Conservation (phyloP, 2,888 invertebrate species). For the Drosophila kuntzei region DNA sequence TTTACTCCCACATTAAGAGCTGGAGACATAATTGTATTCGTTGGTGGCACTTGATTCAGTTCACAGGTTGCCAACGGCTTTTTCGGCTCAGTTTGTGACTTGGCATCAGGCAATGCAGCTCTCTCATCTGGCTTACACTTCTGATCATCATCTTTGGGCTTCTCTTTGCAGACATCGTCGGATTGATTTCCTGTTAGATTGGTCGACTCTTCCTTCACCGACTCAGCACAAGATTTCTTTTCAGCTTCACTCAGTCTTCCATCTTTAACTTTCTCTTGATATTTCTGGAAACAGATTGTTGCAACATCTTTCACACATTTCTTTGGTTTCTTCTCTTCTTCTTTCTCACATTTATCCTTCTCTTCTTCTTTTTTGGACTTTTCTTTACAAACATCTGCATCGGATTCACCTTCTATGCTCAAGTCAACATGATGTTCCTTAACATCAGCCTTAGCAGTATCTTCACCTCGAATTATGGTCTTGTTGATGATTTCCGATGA, state of each 20-base stretch:
- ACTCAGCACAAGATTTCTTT: not conserved
- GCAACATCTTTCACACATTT: not conserved
- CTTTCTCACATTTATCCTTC: not conserved
- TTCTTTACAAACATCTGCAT: not conserved
- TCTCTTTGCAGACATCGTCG: constrained; percentile 3
- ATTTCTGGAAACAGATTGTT: not conserved
- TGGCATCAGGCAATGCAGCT: not conserved
- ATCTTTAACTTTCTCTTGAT: constrained; percentile 1
- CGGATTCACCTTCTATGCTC: constrained; percentile 18
- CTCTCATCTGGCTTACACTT: constrained; percentile 8
- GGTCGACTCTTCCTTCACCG: not conserved
- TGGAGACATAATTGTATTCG: not conserved
- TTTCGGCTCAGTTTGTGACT: not conserved
- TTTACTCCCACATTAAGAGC: not conserved
- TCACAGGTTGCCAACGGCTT: not conserved
- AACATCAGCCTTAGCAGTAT: constrained; percentile 40
- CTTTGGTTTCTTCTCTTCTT: not conserved
- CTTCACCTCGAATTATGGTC: constrained; percentile 57
- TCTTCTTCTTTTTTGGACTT: not conserved
- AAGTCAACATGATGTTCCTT: constrained; percentile 51
- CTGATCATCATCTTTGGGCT: not conserved
- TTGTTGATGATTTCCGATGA: constrained; percentile 56
- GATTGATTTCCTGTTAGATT: not conserved
- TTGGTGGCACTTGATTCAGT: constrained; percentile 4
- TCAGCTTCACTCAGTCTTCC: constrained; percentile 3